phyloP scores from a whole-genome alignment of 2,888 invertebrate genomes.

The Rhagonycha fulva region DNA sequence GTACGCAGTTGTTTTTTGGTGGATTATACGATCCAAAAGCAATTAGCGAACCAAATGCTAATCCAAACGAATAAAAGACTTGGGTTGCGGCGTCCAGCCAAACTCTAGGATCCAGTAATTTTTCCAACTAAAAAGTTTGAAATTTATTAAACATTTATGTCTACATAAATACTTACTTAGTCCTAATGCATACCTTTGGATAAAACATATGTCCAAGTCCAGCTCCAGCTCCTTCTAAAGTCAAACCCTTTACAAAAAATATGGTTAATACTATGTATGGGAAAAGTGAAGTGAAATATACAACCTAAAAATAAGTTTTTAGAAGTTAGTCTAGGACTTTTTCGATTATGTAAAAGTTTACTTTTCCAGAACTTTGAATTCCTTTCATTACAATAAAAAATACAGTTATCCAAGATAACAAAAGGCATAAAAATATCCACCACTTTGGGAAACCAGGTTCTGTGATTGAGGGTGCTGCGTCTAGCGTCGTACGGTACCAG shows the following conservation, averaged over 20 bases:
- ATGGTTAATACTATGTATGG: constrained; percentile 93
- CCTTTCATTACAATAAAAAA: constrained; percentile 97
- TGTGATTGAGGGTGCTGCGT: constrained; percentile 84
- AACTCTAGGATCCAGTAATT: constrained; percentile 83
- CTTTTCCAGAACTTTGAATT: constrained; percentile 95
- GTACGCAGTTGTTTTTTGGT: constrained; percentile 91
- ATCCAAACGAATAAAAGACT: constrained; percentile 94
- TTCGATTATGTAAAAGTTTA: constrained; percentile 45
- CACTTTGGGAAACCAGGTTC: constrained; percentile 84
- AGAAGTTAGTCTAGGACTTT: neutral
- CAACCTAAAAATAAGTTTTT: constrained; percentile 66
- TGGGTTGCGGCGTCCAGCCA: constrained; percentile 97
- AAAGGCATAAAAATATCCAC: constrained; percentile 90
- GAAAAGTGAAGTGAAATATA: constrained; percentile 94
- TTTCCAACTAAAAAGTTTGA: constrained; percentile 69
- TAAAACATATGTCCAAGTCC: constrained; percentile 91
- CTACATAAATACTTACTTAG: neutral
- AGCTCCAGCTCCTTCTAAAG: constrained; percentile 82
- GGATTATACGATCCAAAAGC: constrained; percentile 96
- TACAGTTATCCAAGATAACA: constrained; percentile 88
- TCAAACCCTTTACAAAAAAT: constrained; percentile 90
- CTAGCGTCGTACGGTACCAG: constrained; percentile 89
- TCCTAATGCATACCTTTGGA: constrained; percentile 70
- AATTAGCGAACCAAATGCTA: constrained; percentile 93
- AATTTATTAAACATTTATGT: neutral